A percentile compares a stretch with the other conserved stretches of the same genome.
Conservation (phyloP, 2,113 vertebrate species). For the Odontophorus gujanensis region DNA sequence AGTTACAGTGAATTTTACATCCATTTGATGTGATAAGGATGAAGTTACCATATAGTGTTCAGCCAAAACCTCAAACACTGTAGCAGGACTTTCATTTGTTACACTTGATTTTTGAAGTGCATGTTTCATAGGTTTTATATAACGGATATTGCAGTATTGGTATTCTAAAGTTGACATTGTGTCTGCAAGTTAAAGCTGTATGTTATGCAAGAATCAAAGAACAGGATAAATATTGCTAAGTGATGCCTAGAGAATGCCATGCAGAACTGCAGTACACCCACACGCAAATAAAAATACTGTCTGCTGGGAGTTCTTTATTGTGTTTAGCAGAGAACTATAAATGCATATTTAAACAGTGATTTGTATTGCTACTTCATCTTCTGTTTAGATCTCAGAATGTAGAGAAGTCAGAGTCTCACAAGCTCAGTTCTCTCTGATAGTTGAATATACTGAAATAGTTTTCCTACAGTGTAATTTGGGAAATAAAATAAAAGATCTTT, state of each 20-base stretch:
- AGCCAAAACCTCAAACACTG: not conserved
- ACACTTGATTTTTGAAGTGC: not conserved
- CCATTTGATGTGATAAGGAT: not conserved
- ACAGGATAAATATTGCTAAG: constrained; percentile 55
- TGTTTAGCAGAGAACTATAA: constrained; percentile 22
- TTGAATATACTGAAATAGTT: not conserved
- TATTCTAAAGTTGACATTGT: constrained; percentile 14
- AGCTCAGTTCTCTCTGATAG: not conserved
- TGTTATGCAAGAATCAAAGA: not conserved
- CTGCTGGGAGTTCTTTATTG: constrained; percentile 43
- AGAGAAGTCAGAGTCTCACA: not conserved
- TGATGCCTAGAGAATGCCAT: constrained; percentile 11
- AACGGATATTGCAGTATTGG: not conserved
- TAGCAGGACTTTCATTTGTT: not conserved
- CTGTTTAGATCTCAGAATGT: not conserved
- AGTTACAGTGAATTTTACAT: not conserved
- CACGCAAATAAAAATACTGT: constrained; percentile 55
- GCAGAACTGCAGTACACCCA: constrained; percentile 37
- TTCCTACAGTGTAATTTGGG: not conserved
- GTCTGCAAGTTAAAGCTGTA: constrained; percentile 10
- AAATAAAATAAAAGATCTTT: not conserved
- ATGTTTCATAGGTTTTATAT: not conserved
- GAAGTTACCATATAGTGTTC: not conserved
- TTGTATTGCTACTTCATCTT: not conserved
- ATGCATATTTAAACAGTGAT: not conserved